A percentile compares a stretch with the other conserved stretches of the same genome.
phyloP scores from a whole-genome alignment of 1,140 invertebrate genomes.

The Anastrepha obliqua region DNA sequence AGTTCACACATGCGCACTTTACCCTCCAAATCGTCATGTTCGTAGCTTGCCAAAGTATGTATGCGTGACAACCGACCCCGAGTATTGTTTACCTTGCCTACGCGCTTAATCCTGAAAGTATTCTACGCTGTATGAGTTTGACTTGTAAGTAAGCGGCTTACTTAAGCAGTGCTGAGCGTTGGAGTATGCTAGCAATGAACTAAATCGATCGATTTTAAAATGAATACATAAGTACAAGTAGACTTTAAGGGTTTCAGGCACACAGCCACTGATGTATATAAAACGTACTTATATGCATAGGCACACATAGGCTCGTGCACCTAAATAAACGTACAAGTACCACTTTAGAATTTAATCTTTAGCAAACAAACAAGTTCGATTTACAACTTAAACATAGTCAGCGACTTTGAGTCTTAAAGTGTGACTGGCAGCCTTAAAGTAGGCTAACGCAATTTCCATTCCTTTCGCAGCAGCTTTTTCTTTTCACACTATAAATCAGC shows the following conservation, averaged over 20 bases:
- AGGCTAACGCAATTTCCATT: not conserved
- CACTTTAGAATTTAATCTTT: not conserved
- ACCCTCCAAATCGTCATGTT: not conserved
- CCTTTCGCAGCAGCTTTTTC: not conserved
- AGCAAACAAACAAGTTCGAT: not conserved
- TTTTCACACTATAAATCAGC: not conserved
- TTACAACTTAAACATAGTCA: not conserved
- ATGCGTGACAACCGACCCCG: not conserved
- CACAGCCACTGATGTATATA: not conserved
- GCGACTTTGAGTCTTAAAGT: not conserved
- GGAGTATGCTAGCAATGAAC: not conserved
- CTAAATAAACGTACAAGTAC: not conserved
- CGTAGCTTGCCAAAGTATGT: no score
- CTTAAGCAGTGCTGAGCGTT: not conserved
- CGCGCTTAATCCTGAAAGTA: slow-evolving; percentile 47
- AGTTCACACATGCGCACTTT: no score
- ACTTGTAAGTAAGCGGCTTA: slow-evolving; percentile 48
- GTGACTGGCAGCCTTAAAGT: not conserved
- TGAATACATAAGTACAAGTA: not conserved
- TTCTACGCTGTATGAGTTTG: slow-evolving; percentile 3
- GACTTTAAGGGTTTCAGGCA: not conserved
- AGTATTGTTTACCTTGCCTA: slow-evolving; percentile 24
- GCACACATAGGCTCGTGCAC: not conserved
- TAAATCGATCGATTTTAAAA: slow-evolving; percentile 10
- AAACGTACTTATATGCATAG: not conserved